Conservation (phyloP, 1,140 invertebrate genomes). For the Mactra quadrangularis region DNA sequence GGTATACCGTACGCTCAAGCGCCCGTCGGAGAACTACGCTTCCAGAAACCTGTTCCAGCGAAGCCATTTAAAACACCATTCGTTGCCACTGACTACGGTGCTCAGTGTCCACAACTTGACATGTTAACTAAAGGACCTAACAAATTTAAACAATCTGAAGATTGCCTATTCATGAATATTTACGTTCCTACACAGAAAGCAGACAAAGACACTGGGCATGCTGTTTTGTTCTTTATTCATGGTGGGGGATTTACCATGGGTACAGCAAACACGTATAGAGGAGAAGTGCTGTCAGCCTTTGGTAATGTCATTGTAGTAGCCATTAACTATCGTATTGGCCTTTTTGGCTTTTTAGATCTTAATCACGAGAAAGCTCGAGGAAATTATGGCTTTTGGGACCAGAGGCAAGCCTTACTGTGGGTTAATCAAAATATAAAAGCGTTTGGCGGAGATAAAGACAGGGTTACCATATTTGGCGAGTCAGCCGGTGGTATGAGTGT, state of each 20-base stretch:
- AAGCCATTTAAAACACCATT: slow-evolving; percentile 89
- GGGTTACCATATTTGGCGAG: slow-evolving; percentile 78
- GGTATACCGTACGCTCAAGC: slow-evolving; percentile 97
- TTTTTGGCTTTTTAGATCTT: slow-evolving; percentile 67
- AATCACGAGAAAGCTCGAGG: slow-evolving; percentile 56
- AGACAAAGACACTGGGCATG: slow-evolving; percentile 63
- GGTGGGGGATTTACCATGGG: slow-evolving; percentile 66
- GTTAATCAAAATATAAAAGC: slow-evolving; percentile 82
- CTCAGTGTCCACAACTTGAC: slow-evolving; percentile 94
- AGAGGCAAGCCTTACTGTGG: slow-evolving; percentile 87
- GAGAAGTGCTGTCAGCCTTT: slow-evolving; percentile 15
- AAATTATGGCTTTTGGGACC: slow-evolving; percentile 87
- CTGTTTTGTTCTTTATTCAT: slow-evolving; percentile 71
- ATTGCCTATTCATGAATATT: slow-evolving; percentile 75
- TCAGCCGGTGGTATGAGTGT: slow-evolving; percentile 74
- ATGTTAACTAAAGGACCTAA: slow-evolving; percentile 83
- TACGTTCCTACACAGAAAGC: slow-evolving; percentile 88
- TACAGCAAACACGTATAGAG: slow-evolving; percentile 47
- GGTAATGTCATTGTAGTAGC: slow-evolving; percentile 69
- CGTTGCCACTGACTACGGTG: slow-evolving; percentile 88
- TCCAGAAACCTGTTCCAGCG: slow-evolving; percentile 92
- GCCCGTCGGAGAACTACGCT: slow-evolving; percentile 92
- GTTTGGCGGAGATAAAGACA: slow-evolving; percentile 76
- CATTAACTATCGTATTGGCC: slow-evolving; percentile 67
- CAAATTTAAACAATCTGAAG: slow-evolving; percentile 62